Percentiles rank a stretch among this genome's conserved stretches.
These are phyloP conservation scores for Pemphredon lugubris DNA, from an alignment of 2,888 invertebrate species.

Conservation along the genomic window DNA sequence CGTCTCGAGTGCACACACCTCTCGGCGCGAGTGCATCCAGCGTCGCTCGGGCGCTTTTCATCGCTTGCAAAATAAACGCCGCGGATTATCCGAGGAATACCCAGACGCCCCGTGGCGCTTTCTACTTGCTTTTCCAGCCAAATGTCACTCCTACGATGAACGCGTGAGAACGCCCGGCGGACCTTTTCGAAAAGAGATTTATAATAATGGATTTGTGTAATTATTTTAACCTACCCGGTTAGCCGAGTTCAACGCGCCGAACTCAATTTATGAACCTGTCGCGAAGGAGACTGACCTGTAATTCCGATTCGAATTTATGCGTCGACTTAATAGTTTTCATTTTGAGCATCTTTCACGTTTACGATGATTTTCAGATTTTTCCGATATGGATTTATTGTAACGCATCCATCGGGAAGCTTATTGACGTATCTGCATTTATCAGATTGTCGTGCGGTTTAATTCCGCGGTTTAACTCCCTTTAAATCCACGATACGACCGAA, in stretches of 20 bases:
- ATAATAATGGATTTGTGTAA: constrained; percentile 41
- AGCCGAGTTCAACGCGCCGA: constrained; percentile 11
- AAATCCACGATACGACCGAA: too few relatives aligned
- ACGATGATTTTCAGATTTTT: too few relatives aligned
- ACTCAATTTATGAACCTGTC: constrained; percentile 3
- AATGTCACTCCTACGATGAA: constrained; percentile 53
- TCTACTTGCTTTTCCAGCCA: constrained; percentile 56
- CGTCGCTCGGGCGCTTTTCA: constrained; percentile 44
- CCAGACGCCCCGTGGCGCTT: constrained; percentile 51
- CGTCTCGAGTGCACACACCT: too few relatives aligned
- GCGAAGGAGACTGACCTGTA: too few relatives aligned
- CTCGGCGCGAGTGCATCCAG: background rate
- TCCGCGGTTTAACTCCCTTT: too few relatives aligned
- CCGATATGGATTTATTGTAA: too few relatives aligned
- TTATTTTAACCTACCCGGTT: constrained; percentile 38
- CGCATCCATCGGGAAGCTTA: too few relatives aligned
- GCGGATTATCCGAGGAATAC: constrained; percentile 25
- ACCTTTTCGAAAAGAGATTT: constrained; percentile 51
- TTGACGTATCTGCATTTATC: too few relatives aligned
- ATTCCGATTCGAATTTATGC: too few relatives aligned
- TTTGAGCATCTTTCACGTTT: too few relatives aligned
- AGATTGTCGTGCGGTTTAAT: too few relatives aligned
- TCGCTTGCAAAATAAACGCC: constrained; percentile 55
- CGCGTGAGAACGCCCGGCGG: constrained; percentile 36
- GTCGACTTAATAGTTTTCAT: too few relatives aligned